Conservation (phyloP, 2,888 invertebrate genomes). For the Drosophila anomalata region DNA sequence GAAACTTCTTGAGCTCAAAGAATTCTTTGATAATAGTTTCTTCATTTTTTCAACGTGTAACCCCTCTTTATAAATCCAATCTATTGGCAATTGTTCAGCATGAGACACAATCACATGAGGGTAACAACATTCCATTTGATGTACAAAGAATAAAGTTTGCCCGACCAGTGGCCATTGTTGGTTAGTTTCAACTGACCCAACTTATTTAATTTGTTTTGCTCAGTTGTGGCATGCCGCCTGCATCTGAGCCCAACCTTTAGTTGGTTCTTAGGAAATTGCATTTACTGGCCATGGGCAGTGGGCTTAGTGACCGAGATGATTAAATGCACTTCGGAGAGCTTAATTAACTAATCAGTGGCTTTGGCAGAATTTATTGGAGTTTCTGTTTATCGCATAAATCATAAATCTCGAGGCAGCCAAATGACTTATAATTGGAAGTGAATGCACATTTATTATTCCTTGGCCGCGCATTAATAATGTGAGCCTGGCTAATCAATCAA, state of each 20-base stretch:
- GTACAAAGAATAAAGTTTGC: conserved; percentile 28
- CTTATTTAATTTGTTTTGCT: conserved; percentile 45
- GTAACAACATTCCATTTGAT: conserved; percentile 20
- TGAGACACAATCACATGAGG: conserved; percentile 35
- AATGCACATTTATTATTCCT: conserved; percentile 22
- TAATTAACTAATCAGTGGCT: conserved; percentile 34
- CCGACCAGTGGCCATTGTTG: conserved; percentile 31
- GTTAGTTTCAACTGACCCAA: conserved; percentile 16
- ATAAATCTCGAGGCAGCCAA: conserved; percentile 19
- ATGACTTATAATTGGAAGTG: conserved; percentile 33
- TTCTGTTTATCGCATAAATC: conserved; percentile 11
- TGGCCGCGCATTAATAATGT: conserved; percentile 24
- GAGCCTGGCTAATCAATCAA: conserved; percentile 34
- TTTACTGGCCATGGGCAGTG: not conserved
- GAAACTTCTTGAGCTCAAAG: too few relatives aligned
- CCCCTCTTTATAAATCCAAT: conserved; percentile 23
- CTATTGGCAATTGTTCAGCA: conserved; percentile 41
- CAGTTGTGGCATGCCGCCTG: conserved; percentile 21
- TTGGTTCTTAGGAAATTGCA: conserved; percentile 18
- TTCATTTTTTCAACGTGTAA: not conserved
- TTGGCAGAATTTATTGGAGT: conserved; percentile 18
- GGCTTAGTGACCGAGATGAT: conserved; percentile 2
- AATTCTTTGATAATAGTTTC: not conserved
- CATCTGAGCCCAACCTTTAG: conserved; percentile 27
- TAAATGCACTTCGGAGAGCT: conserved; percentile 22